Conservation (phyloP, 2,888 invertebrate species). For the Chloroclysta siterata region DNA sequence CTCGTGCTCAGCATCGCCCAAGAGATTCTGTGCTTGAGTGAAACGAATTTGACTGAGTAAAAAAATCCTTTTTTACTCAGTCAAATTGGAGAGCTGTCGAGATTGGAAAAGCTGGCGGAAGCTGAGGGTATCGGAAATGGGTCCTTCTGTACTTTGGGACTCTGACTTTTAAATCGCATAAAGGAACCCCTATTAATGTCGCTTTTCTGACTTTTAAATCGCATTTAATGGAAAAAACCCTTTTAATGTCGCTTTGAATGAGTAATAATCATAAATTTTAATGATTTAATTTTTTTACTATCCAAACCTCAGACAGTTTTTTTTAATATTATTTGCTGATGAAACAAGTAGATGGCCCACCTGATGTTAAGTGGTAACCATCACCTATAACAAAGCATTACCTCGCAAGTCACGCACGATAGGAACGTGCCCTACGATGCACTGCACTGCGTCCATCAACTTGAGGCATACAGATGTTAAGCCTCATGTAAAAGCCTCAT, state of each 20-base stretch:
- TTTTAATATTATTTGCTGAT: too few species aligned
- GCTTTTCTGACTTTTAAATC: constrained; percentile 21
- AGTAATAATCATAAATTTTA: too few species aligned
- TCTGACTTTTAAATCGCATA: constrained; percentile 22
- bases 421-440: too few species aligned
- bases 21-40: constrained; percentile 62
- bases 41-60: constrained; percentile 65
- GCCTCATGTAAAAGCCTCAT: too few species aligned
- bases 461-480: too few species aligned
- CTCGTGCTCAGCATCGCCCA: constrained; percentile 48
- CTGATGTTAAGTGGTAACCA: too few species aligned
- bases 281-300: too few species aligned
- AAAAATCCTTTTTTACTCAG: constrained; percentile 66
- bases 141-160: constrained; percentile 30
- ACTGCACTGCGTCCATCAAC: too few species aligned
- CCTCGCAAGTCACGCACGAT: too few species aligned
- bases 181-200: constrained; percentile 5
- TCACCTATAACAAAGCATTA: too few species aligned
- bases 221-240: constrained; percentile 6
- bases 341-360: too few species aligned
- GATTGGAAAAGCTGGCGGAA: constrained; percentile 47
- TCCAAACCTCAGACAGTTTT: too few species aligned
- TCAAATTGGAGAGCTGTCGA: constrained; percentile 67
- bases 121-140: constrained; percentile 42
- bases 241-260: neutral